Evolutionary conservation across 2,113 vertebrate species (phyloP), one percentile per base, ranked within the genome.

Genomic region (Dryoscopus gambensis): DNA sequence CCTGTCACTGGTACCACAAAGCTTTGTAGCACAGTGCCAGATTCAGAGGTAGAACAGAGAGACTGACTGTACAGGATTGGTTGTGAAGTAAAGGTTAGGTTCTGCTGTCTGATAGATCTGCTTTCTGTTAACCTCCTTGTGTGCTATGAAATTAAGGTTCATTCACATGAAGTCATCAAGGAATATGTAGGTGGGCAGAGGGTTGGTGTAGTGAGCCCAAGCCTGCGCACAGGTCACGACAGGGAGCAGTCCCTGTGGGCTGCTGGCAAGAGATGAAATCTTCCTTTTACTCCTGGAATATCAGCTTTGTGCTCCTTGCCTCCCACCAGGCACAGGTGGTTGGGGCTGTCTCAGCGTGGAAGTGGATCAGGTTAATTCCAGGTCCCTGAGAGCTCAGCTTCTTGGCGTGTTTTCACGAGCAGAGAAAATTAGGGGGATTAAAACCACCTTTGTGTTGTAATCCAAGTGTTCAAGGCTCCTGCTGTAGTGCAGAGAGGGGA

Each of bases 31-130:
- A 2, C 21, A 9, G 24, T 31, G 10, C 50, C 63, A 46, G 22
- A 35, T 85, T 24, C 63, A 11, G 49, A 70, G 86, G 24, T 0
- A 21, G 55, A 85, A 18, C 40, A 28, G 28, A 1, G 28, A 53
- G 49, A 18, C 2, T 39, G 42, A 15, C 37, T 37, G 18, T 35
- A 4, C n/a, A 11, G 59, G 18, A 5, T 7, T 31, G 30, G 63
- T 24, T 68, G n/a, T 52, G 77, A 74, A 77, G 67, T 3, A 15
- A 78, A 87, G 86, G 67, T 74, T 56, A 52, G 9, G 35, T 68
- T 90, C 27, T 94, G 77, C 56, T 27, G 5, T 27, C 80, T 89
- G 74, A 53, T 46, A 56, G 71, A 87, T 79, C 86, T 89, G 87
- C 60, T 60, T 86, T 67, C 71, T 68, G 44, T 84, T 90, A 63